Base-by-base conservation (phyloP, 2,797 vertebrate species). In the Bradypodion ventrale region DNA sequence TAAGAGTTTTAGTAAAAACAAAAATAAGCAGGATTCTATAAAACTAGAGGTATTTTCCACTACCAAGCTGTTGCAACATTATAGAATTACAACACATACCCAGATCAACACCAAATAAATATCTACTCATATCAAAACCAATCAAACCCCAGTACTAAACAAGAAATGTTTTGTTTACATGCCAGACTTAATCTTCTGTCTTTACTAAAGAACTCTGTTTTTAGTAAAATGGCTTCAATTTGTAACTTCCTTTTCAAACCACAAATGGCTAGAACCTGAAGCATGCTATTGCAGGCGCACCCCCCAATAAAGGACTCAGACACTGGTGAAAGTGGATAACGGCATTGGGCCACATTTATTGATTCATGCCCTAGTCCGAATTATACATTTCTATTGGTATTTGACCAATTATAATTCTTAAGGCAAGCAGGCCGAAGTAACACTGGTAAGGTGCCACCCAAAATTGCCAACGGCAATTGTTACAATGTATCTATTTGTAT, bases 131-230 rank as follows among this genome's bases (percentile, higher is more conserved):
- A n/a, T n/a, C n/a, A n/a, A n/a, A n/a, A n/a, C n/a, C n/a, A 74
- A 37, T 4, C 13, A 65, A 32, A 9, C 4, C 32, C 5, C 21
- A 60, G 7, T 37, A 49, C 23, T 27, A 75, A 90, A 88, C 79
- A 88, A 87, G 88, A 83, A 87, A 60, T 87, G 89, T 83, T 82
- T 87, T 91, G 90, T 86, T 87, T 90, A 82, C 88, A 52, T 72
- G 77, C 90, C 89, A 77, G 29, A 5, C 59, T 78, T 90, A 83
- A 89, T 82, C 89, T 85, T n/a, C n/a, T n/a, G n/a, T n/a, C n/a
- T n/a, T n/a, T n/a, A n/a, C n/a, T 87, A 88, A 74, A 4, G 83
- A 83, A 84, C 0, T 0, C 69, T 89, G 83, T 83, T 87, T 82
- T n/a, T 73, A 92, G 84, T 60, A 68, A 73, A 75, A 56, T 76